A percentile compares a stretch with the other conserved stretches of the same genome.
Evolutionary conservation across 2,888 invertebrate species (phyloP).

Genomic region (Agrotis ipsilon): DNA sequence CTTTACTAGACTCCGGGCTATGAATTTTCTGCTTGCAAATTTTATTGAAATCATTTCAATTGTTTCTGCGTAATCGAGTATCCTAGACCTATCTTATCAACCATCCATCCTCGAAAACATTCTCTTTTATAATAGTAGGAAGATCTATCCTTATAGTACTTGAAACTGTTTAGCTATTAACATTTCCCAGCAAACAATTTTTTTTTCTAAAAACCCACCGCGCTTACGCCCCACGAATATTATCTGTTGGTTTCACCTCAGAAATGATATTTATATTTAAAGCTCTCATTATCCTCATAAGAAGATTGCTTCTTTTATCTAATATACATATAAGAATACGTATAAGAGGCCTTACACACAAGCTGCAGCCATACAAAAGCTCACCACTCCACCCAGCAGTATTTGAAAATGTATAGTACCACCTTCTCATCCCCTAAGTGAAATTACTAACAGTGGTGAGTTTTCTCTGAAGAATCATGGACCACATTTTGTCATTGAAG

Average conservation of each 20-base stretch:
- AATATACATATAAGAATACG: constrained; percentile 14
- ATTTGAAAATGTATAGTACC: too few relatives aligned
- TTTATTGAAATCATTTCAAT: too few relatives aligned
- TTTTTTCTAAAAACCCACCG: not conserved
- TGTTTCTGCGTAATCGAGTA: too few relatives aligned
- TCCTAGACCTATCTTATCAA: too few relatives aligned
- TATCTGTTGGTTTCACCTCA: constrained; percentile 15
- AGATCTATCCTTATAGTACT: not conserved
- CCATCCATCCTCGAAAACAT: too few relatives aligned
- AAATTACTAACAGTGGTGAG: too few relatives aligned
- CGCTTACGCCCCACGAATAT: not conserved
- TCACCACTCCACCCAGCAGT: not conserved
- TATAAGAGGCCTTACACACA: not conserved
- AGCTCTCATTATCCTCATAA: constrained; percentile 24
- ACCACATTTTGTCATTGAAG: not conserved
- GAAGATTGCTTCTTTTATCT: constrained; percentile 37
- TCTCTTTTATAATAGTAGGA: too few relatives aligned
- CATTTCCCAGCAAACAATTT: not conserved
- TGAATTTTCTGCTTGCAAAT: too few relatives aligned
- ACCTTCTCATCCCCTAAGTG: too few relatives aligned
- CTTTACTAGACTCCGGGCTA: too few relatives aligned
- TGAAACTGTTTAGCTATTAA: not conserved
- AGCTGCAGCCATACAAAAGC: not conserved
- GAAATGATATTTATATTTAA: constrained; percentile 35
- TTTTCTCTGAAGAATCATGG: too few relatives aligned